Conservation (phyloP, 2,113 vertebrate genomes). For the Gulo gulo region DNA sequence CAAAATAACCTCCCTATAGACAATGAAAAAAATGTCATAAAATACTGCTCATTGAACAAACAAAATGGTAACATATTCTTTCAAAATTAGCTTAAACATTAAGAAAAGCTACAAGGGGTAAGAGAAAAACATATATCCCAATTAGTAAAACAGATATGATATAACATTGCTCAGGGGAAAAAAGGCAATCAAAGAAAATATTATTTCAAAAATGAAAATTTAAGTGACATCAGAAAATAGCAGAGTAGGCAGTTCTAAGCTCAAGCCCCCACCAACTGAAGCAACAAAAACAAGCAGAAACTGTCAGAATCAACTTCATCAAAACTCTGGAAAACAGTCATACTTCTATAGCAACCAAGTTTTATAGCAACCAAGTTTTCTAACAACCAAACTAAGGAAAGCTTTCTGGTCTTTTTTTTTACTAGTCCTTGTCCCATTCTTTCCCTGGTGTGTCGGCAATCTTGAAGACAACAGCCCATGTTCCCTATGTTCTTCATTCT, state of each 20-base stretch:
- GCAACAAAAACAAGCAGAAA: background rate
- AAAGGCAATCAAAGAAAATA: background rate
- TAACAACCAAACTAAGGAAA: background rate
- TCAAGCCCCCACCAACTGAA: background rate
- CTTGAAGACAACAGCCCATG: background rate
- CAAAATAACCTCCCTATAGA: background rate
- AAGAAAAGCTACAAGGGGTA: background rate
- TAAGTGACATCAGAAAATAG: background rate
- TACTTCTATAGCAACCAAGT: background rate
- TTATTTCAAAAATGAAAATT: background rate
- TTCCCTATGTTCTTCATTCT: background rate
- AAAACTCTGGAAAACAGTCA: background rate
- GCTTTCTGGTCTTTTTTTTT: background rate
- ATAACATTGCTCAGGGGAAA: background rate
- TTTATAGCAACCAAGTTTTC: background rate
- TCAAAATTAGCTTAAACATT: background rate
- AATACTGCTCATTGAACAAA: background rate
- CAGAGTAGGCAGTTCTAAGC: background rate
- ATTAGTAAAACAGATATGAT: background rate
- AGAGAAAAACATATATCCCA: background rate
- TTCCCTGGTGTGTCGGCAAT: background rate
- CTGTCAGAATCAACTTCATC: background rate
- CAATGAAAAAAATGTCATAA: background rate
- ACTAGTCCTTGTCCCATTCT: background rate
- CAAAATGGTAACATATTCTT: background rate